Evolutionary conservation across 2,113 vertebrate species (phyloP).

Genomic region (Paradoxurus hermaphroditus): DNA sequence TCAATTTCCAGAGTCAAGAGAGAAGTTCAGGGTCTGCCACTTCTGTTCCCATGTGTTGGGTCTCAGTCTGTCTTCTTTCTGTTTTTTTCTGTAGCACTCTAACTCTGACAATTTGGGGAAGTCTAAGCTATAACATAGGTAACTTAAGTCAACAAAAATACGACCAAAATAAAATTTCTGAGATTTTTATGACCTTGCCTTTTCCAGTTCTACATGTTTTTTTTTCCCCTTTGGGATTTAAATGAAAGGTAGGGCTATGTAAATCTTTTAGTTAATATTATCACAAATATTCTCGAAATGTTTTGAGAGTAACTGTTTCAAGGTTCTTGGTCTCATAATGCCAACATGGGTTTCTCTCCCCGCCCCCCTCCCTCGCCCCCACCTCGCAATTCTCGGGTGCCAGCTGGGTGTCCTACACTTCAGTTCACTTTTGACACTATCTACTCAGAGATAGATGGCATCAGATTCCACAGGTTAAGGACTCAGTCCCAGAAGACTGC

Average conservation of each 20-base stretch:
- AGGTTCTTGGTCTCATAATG: not conserved
- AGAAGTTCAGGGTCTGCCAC: not conserved
- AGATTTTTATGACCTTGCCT: not conserved
- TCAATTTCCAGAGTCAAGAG: not conserved
- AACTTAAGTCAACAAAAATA: constrained; percentile 3
- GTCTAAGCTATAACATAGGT: not conserved
- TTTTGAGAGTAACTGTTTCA: not conserved
- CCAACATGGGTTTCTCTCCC: not conserved
- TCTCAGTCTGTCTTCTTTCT: not conserved
- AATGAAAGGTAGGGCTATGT: not conserved
- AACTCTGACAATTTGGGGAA: not conserved
- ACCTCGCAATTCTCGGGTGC: not conserved
- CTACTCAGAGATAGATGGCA: not conserved
- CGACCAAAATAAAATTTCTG: not conserved
- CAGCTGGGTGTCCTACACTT: not conserved
- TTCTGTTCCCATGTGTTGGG: not conserved
- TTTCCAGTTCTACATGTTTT: not conserved
- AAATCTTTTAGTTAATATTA: not conserved
- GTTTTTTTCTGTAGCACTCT: not conserved
- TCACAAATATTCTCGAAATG: not conserved
- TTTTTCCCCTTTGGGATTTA: not conserved
- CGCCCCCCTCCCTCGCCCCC: not conserved
- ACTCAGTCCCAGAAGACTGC: not conserved
- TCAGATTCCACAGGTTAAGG: not conserved
- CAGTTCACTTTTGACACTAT: not conserved